These are phyloP conservation scores for Drosophila rufa DNA, from an alignment of 1,140 invertebrate species.

Conservation along the genomic window DNA sequence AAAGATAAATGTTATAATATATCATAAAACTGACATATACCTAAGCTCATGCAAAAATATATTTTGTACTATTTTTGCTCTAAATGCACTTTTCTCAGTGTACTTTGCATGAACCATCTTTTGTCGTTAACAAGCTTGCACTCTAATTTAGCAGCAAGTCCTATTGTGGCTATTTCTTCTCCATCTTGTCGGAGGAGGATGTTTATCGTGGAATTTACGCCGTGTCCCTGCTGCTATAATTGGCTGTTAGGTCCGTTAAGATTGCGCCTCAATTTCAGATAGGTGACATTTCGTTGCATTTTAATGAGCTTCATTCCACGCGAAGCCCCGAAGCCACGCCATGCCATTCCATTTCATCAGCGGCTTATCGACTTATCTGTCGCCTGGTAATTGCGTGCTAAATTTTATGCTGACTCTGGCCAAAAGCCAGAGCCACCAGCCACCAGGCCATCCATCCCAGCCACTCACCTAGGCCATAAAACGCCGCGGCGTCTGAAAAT, in stretches of 20 bases:
- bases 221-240: slow-evolving; percentile 63
- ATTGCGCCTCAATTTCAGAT: slow-evolving; percentile 81
- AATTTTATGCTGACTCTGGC: slow-evolving; percentile 73
- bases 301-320: slow-evolving; percentile 76
- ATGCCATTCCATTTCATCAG: slow-evolving; percentile 51
- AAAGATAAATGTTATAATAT: neutral
- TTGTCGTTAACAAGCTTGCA: slow-evolving; percentile 76
- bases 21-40: neutral
- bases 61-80: too few species aligned
- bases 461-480: slow-evolving; percentile 31
- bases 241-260: slow-evolving; percentile 68
- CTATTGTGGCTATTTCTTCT: slow-evolving; percentile 40
- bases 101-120: slow-evolving; percentile 62
- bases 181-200: slow-evolving; percentile 40
- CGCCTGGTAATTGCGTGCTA: slow-evolving; percentile 76
- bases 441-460: neutral
- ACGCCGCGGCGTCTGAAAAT: slow-evolving; percentile 42
- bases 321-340: slow-evolving; percentile 3
- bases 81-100: neutral
- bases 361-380: slow-evolving; percentile 63
- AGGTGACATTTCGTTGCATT: slow-evolving; percentile 84
- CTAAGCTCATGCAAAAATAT: neutral
- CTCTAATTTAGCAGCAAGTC: slow-evolving; percentile 68
- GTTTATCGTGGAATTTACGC: slow-evolving; percentile 72
- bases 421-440: slow-evolving; percentile 13